A percentile compares a stretch with the other conserved stretches of the same genome.
These are phyloP conservation scores for Drosophila nr. medialis DNA, from an alignment of 2,888 invertebrate genomes.

Conservation along the genomic window DNA sequence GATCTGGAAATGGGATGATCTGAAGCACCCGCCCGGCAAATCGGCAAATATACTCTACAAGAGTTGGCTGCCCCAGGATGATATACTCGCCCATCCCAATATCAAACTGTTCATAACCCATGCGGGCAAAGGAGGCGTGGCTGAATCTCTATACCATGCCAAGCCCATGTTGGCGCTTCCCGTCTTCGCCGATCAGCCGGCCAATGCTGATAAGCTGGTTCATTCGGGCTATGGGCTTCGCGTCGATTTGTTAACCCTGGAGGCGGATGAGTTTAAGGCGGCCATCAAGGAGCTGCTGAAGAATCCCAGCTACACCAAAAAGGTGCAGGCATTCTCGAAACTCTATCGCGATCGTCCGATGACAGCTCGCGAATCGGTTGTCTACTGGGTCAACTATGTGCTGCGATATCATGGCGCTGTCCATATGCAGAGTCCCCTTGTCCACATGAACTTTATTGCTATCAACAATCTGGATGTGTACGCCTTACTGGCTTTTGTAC, in stretches of 20 bases:
- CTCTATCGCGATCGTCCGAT: constrained; percentile 86
- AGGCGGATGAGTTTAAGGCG: constrained; percentile 49
- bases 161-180: constrained; percentile 85
- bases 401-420: constrained; percentile 86
- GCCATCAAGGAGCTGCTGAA: constrained; percentile 71
- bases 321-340: constrained; percentile 84
- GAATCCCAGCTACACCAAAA: constrained; percentile 71
- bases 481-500: constrained; percentile 41
- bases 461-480: constrained; percentile 85
- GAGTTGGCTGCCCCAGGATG: constrained; percentile 90
- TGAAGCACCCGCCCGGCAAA: constrained; percentile 84
- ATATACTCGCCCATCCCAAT: constrained; percentile 87
- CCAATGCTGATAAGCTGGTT: constrained; percentile 74
- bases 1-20: constrained; percentile 89
- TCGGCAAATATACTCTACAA: constrained; percentile 84
- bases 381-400: constrained; percentile 87
- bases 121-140: constrained; percentile 88
- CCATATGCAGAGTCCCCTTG: constrained; percentile 86
- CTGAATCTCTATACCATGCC: constrained; percentile 87
- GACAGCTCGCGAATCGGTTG: constrained; percentile 85
- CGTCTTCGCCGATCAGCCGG: constrained; percentile 81
- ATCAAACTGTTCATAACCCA: constrained; percentile 88
- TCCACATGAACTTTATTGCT: constrained; percentile 84
- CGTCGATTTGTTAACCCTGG: constrained; percentile 61
- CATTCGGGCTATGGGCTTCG: constrained; percentile 73